These are phyloP conservation scores for Pluvianellus socialis DNA, from an alignment of 2,113 vertebrate genomes.

Conservation along the genomic window DNA sequence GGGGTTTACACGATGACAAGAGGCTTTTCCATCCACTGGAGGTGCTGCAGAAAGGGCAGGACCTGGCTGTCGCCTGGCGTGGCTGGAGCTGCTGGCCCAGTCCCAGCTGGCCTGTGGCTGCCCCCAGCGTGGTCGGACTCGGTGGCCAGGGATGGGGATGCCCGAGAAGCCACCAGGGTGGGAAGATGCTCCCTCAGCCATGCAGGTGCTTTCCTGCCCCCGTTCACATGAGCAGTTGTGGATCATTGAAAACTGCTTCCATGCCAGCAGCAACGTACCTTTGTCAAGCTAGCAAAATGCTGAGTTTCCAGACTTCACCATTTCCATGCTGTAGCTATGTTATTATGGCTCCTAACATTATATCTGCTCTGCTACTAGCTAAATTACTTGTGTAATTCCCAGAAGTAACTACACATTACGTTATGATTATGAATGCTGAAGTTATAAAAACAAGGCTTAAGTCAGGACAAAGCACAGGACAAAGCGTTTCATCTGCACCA, in stretches of 20 bases:
- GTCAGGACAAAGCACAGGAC: too few species aligned
- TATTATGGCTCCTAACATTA: background rate
- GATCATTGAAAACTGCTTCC: background rate
- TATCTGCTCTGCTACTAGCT: background rate
- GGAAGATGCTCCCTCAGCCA: background rate
- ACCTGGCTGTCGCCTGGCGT: fast-evolving
- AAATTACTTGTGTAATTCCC: background rate
- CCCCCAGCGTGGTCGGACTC: fast-evolving
- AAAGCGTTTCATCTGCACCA: background rate
- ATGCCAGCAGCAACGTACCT: fast-evolving
- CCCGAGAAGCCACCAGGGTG: background rate
- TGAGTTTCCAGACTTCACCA: background rate
- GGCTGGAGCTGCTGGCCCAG: too few species aligned
- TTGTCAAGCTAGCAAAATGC: background rate
- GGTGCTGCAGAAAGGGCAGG: background rate
- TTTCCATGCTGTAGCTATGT: background rate
- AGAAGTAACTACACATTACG: background rate
- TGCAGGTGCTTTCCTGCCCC: background rate
- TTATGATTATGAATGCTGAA: background rate
- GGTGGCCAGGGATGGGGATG: fast-evolving
- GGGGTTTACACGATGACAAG: background rate
- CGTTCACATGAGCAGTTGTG: fast-evolving
- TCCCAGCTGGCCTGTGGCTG: background rate
- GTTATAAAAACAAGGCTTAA: background rate
- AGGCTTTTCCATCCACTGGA: fast-evolving